Evolutionary conservation across 2,797 vertebrate species (phyloP).

Genomic region (Valencia hispanica): DNA sequence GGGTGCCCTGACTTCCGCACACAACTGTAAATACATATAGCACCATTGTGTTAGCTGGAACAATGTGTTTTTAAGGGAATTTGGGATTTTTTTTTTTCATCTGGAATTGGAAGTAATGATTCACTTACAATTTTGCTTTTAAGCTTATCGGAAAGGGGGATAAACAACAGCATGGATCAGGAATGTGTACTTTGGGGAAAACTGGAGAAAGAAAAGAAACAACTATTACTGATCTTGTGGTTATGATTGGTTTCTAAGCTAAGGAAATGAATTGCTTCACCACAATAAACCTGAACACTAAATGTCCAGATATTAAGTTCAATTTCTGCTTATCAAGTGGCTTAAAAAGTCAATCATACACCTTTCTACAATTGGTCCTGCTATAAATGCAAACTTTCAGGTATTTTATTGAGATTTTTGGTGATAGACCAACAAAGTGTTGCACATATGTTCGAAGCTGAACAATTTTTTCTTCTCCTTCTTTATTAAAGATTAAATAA

Average conservation of each 20-base stretch:
- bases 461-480: too few species aligned
- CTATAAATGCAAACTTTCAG: not conserved
- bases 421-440: not conserved
- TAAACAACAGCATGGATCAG: not conserved
- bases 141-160: not conserved
- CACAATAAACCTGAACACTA: slow-evolving; percentile 1
- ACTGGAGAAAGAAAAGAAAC: not conserved
- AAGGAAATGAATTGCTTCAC: not conserved
- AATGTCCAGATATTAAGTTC: not conserved
- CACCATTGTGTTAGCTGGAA: not conserved
- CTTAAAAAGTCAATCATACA: not conserved
- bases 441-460: not conserved
- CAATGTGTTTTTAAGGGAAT: not conserved
- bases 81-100: not conserved
- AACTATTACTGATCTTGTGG: not conserved
- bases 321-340: not conserved
- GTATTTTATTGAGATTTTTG: not conserved
- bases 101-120: not conserved
- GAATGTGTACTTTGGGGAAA: not conserved
- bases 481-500: too few species aligned
- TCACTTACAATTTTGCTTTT: not conserved
- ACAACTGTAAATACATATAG: not conserved
- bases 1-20: too few species aligned
- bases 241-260: not conserved
- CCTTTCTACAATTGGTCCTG: not conserved